A percentile compares a stretch with the other conserved stretches of the same genome.
phyloP scores from a whole-genome alignment of 2,888 invertebrate genomes.

The Panopea generosa region DNA sequence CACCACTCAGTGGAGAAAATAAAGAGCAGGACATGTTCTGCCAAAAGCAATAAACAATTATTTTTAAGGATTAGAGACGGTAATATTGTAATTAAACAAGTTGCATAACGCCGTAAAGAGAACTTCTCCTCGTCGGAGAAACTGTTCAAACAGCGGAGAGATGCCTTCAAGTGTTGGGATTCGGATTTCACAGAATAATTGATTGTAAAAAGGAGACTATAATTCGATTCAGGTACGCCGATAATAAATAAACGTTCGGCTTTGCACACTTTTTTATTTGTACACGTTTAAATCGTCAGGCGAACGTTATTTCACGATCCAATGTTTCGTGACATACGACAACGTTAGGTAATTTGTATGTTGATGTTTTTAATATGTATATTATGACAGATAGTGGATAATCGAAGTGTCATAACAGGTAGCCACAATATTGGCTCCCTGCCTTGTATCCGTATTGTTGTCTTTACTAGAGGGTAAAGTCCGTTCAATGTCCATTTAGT shows the following conservation, averaged over 20 bases:
- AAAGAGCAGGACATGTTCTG: constrained; percentile 21
- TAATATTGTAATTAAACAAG: constrained; percentile 54
- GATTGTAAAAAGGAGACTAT: neutral
- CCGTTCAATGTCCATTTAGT: too few relatives aligned
- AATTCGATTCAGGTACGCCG: neutral
- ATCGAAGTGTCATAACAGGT: too few relatives aligned
- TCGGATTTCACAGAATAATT: constrained; percentile 23
- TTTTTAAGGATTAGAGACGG: constrained; percentile 25
- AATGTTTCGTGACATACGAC: neutral
- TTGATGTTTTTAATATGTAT: too few relatives aligned
- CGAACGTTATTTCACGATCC: neutral
- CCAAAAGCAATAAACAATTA: constrained; percentile 58
- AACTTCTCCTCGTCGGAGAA: neutral
- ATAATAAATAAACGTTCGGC: constrained; percentile 18
- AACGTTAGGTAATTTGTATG: neutral
- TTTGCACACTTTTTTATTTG: constrained; percentile 39
- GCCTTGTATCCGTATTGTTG: too few relatives aligned
- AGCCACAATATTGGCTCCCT: too few relatives aligned
- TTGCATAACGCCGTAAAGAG: constrained; percentile 38
- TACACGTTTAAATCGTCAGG: constrained; percentile 11
- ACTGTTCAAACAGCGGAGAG: constrained; percentile 34
- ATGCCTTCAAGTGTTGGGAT: constrained; percentile 21
- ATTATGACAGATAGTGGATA: too few relatives aligned
- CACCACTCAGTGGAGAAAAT: constrained; percentile 12
- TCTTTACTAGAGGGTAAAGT: too few relatives aligned